These are phyloP conservation scores for Acanthococcus lagerstroemiae DNA, from an alignment of 2,888 invertebrate species.

Conservation along the genomic window DNA sequence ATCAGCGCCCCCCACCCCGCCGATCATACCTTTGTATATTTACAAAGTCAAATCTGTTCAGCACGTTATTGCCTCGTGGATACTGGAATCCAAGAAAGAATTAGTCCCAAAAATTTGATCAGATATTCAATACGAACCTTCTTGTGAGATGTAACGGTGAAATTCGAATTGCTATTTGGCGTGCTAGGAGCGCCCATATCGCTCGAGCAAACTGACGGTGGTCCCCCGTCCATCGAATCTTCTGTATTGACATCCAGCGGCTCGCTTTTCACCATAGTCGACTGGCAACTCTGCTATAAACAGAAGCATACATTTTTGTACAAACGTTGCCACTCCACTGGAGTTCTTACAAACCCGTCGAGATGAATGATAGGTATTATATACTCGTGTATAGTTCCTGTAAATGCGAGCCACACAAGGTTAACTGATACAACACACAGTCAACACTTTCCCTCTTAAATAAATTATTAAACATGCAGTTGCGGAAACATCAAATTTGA, in stretches of 20 bases:
- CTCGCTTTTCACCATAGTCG: conserved; percentile 34
- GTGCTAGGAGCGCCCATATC: conserved; percentile 52
- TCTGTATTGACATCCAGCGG: conserved; percentile 49
- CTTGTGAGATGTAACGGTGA: conserved; percentile 19
- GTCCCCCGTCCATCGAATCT: conserved; percentile 68
- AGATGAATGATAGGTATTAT: too few relatives aligned
- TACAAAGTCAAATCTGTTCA: too few relatives aligned
- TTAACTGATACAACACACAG: neutral
- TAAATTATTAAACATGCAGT: too few relatives aligned
- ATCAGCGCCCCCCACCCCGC: too few relatives aligned
- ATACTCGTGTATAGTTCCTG: too few relatives aligned
- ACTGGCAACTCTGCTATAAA: conserved; percentile 17
- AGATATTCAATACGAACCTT: neutral
- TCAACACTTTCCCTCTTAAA: neutral
- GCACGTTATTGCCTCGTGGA: too few relatives aligned
- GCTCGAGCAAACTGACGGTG: conserved; percentile 72
- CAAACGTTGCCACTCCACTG: too few relatives aligned
- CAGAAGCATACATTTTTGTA: neutral
- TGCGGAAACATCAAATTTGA: too few relatives aligned
- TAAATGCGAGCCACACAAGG: too few relatives aligned
- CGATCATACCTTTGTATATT: too few relatives aligned
- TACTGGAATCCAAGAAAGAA: neutral
- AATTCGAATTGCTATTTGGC: conserved; percentile 36
- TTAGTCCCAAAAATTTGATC: conserved; percentile 8
- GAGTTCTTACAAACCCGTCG: too few relatives aligned